Evolutionary conservation across 2,113 vertebrate genomes (phyloP).

Genomic region (Pachyramphus minor): DNA sequence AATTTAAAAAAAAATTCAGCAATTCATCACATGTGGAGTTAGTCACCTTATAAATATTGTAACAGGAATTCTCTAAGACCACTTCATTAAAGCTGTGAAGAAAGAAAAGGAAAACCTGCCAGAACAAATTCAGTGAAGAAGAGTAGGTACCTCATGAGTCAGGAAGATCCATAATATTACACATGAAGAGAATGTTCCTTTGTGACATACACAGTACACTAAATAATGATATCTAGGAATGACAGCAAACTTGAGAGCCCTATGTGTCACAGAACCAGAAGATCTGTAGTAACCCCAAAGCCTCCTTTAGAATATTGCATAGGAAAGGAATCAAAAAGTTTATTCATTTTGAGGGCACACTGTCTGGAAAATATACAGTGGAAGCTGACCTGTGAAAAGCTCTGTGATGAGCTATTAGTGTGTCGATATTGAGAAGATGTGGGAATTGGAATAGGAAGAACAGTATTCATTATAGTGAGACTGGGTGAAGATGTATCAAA

Average conservation of each 20-base stretch:
- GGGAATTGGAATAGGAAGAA: not conserved
- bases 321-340: not conserved
- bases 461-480: not conserved
- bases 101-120: not conserved
- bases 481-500: not conserved
- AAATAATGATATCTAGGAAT: not conserved
- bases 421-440: not conserved
- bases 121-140: not conserved
- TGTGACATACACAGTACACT: not conserved
- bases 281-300: not conserved
- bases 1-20: not conserved
- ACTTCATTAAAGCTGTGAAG: not conserved
- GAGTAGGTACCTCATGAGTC: not conserved
- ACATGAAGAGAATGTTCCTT: not conserved
- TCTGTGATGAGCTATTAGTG: not conserved
- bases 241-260: not conserved
- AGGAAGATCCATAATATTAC: not conserved
- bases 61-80: not conserved
- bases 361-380: not conserved
- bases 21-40: not conserved
- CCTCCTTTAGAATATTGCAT: not conserved
- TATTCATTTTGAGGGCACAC: not conserved
- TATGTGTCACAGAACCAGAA: not conserved
- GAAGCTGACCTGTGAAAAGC: not conserved
- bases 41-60: not conserved